Evolutionary conservation across 2,113 vertebrate species (phyloP), one percentile per base, ranked within the genome.

Genomic region (Isurus oxyrinchus): DNA sequence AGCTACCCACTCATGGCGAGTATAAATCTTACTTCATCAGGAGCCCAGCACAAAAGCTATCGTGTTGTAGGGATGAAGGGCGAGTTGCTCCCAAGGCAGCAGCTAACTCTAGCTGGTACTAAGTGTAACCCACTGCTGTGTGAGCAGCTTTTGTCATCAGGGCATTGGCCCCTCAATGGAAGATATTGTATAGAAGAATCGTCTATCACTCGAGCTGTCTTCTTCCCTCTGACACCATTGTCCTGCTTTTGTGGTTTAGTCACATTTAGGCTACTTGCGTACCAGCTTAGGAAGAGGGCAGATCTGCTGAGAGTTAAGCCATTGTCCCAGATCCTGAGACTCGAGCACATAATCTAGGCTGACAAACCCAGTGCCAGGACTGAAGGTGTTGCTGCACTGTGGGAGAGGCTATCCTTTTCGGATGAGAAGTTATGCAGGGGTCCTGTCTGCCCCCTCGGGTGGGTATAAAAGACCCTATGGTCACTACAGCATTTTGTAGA

Each of bases 41-140:
- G 10, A 59, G 53, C 31, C 16, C 88, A 59, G 31, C 88, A 95
- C 94, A 95, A 95, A 95, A 95, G 94, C 88, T 19, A 59, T 55
- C 66, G 94, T 95, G 94, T 69, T 95, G 94, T 95, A 16, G 44
- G 55, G 53, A 55, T 53, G 94, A 72, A 72, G 94, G 91, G 94
- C 8, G 94, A 72, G 49, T n/a, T 49, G 61, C 55, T 91, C 31
- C 88, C 55, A 14, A 35, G 35, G 90, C 90, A 63, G 90, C 94
- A 95, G 63, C 94, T 72, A 95, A 95, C 94, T 49, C 40, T 72
- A 95, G 49, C 94, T 95, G 94, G 94, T 76, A 95, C 94, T 95
- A 72, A 95, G 59, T 72, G 94, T 95, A 76, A 76, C 94, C 67
- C 27, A 69, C 44, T 95, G 94, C 94, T 95, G 67, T 95, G 94